phyloP scores from a whole-genome alignment of 2,797 vertebrate genomes.

The Eulemur coronatus region DNA sequence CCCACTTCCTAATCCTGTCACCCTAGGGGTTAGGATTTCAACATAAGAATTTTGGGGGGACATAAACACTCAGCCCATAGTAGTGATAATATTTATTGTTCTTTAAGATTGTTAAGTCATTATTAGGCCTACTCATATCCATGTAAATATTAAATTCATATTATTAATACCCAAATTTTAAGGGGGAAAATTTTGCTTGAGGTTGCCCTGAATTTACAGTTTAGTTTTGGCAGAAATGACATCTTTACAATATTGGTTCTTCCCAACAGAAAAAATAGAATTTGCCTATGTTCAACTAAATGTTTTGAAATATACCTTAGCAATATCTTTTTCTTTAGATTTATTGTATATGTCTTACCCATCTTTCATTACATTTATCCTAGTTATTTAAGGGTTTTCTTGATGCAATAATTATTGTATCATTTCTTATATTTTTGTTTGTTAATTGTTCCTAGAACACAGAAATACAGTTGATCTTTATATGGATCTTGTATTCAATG shows the following conservation, averaged over 20 bases:
- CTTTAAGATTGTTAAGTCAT: not conserved
- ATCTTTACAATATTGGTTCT: not conserved
- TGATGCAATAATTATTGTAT: not conserved
- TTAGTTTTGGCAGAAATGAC: not conserved
- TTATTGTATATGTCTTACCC: not conserved
- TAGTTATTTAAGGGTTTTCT: not conserved
- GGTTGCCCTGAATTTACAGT: not conserved
- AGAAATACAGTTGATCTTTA: not conserved
- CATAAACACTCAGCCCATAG: not conserved
- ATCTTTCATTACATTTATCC: not conserved
- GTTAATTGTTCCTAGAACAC: not conserved
- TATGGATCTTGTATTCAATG: not conserved
- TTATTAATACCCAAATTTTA: not conserved
- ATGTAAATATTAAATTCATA: not conserved
- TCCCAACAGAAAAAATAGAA: not conserved
- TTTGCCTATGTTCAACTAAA: not conserved
- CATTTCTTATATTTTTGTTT: not conserved
- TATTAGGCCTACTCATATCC: not conserved
- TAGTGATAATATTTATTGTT: not conserved
- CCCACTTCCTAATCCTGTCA: not conserved
- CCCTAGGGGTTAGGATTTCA: not conserved
- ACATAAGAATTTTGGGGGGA: not conserved
- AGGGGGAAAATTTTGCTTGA: not conserved
- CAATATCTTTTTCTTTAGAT: not conserved
- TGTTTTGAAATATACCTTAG: not conserved